Base-by-base conservation (phyloP, 2,888 invertebrate species). In the Drosophila eohydei region DNA sequence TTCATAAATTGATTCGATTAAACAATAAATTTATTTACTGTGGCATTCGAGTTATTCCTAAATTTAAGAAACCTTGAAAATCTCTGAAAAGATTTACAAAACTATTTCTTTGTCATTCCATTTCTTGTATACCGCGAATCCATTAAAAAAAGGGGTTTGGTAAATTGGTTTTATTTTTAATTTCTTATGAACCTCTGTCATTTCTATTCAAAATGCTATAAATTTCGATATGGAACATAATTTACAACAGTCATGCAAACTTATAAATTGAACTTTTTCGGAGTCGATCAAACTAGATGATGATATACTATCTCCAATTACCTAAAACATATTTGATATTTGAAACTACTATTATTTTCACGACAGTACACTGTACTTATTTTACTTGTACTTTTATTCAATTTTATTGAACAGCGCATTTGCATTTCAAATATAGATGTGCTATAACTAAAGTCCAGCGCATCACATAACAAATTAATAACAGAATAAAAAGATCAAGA, bases 341-440 rank as follows among this genome's bases (percentile, higher is more conserved):
- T 28, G 28, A 28, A 46, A 46, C 11, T 44, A 4, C 12, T 5
- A 6, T 26, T 32, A 32, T 16, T 32, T 32, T 16, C 32, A 32
- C 16, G 21, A 52, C n/a, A n/a, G 30, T 28, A 28, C 46, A 34
- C 26, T 43, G 34, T 3, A 34, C 56, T 32, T 43, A 32, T 34
- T 48, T 61, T 32, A 50, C 44, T 14, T 14, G 34, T 61, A 57
- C 16, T 61, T 58, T 8, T 26, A 71, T 50, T 71, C 76, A 76
- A 71, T 76, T 68, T 62, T 62, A 76, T 76, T 76, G 76, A 76
- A 76, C 63, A 55, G 21, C 38, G 36, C 21, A 21, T 48, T 74
- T 41, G 64, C 58, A 48, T 61, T 50, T 43, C 34, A 54, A 57
- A 51, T 52, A 28, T 55, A 16, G 46, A 55, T 21, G n/a, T n/a